Base-by-base conservation (phyloP, 1,140 invertebrate species). In the Zaprionus inermis region DNA sequence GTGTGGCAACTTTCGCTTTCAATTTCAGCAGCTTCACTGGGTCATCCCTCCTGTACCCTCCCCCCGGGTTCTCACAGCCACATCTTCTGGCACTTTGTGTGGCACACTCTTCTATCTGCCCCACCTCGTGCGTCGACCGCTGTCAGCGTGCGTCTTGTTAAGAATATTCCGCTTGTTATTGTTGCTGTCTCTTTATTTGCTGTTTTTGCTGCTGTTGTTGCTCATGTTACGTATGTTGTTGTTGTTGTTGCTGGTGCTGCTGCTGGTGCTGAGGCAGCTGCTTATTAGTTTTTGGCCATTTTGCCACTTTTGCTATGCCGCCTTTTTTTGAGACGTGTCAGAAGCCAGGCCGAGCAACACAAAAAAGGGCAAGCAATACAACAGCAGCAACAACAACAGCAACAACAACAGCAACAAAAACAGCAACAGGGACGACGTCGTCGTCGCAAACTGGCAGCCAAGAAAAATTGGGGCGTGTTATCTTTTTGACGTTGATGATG, bases 401-500 rank as follows among this genome's bases (percentile, higher is more conserved):
- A 72, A 16, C 18, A 24, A 22, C 46, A 55, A 49, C 24, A 49
- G 1, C 24, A 28, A 1, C 20, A 52, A 16, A 22, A 24, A 3
- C 20, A 28, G 14, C 34, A 72, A 54, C 28, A 41, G 51, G 56
- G 57, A 57, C 32, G 9, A 30, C 56, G 24, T 41, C 24, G 24
- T 60, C 32, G 58, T 30, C 52, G 68, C 58, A 61, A 57, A 38
- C 16, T 76, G 73, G 38, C 69, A 72, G 68, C 69, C 51, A 49
- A 72, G 73, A 72, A 76, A 76, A 76, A 66, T 76, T 76, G 68
- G 73, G 73, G 73, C 73, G 69, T 72, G 73, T 76, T 72, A 72
- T 76, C 69, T 76, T 66, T 72, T 76, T 76, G 73, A 76, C 73
- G 61, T 76, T 76, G 68, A 76, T 72, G 73, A 76, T 72, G 72